Conservation (phyloP, 2,113 vertebrate genomes). For the Melanocharis versteri region DNA sequence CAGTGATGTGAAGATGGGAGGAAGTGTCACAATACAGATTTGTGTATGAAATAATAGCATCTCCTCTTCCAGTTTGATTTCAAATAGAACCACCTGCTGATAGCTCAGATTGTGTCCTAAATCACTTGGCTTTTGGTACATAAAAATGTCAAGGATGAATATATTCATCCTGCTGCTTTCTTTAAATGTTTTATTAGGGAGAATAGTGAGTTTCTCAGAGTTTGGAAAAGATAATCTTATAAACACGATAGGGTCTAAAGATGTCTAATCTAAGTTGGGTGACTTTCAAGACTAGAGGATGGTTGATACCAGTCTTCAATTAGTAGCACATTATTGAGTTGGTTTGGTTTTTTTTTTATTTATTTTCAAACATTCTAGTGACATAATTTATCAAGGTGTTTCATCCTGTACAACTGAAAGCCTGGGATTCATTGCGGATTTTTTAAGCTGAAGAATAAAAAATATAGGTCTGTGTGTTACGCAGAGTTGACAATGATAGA, state of each 20-base stretch:
- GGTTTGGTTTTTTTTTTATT: too few relatives aligned
- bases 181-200: background rate
- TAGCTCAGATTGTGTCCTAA: background rate
- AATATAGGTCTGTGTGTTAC: background rate
- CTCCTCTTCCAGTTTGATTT: background rate
- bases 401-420: background rate
- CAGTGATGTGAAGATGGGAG: background rate
- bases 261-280: background rate
- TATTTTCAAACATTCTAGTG: background rate
- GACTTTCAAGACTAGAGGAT: background rate
- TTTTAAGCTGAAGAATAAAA: background rate
- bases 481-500: background rate
- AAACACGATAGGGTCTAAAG: rapidly evolving
- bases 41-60: background rate
- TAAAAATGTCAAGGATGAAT: background rate
- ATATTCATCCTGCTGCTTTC: background rate
- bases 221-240: background rate
- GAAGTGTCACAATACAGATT: background rate
- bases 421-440: background rate
- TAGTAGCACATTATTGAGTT: background rate
- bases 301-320: background rate
- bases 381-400: background rate
- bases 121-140: background rate
- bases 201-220: background rate
- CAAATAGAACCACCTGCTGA: background rate